Evolutionary conservation across 64 coral and sea anemone genomes (phyloP).

Genomic region (Acropora tenuis): DNA sequence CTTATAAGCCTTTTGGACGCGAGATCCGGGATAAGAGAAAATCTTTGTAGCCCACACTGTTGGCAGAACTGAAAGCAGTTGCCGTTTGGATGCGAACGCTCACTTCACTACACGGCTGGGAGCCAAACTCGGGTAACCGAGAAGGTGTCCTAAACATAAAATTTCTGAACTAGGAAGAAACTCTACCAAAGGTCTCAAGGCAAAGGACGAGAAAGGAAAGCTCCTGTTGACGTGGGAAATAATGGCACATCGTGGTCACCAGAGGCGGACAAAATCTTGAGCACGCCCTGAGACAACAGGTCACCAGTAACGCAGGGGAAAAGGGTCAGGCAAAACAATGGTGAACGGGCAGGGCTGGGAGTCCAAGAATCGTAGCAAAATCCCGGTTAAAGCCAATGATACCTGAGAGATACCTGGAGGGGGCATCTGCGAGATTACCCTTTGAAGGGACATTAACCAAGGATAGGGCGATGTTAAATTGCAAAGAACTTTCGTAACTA

Average conservation of each 20-base stretch:
- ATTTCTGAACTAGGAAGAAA: constrained; percentile 4
- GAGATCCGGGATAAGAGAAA: neutral
- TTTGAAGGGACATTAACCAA: constrained; percentile 48
- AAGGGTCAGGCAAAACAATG: constrained; percentile 39
- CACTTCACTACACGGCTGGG: constrained; percentile 37
- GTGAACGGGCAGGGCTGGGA: constrained; percentile 13
- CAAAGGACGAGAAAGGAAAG: constrained; percentile 33
- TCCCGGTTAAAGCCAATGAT: neutral
- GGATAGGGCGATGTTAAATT: constrained; percentile 24
- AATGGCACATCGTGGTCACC: constrained; percentile 25
- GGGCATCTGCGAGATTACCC: constrained; percentile 36
- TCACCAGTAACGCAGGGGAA: constrained; percentile 59
- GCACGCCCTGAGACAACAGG: constrained; percentile 50
- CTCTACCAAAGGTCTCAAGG: constrained; percentile 54
- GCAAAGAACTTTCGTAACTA: neutral
- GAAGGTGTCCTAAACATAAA: constrained; percentile 1
- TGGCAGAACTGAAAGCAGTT: constrained; percentile 40
- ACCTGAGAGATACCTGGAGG: constrained; percentile 38
- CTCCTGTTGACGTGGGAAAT: constrained; percentile 24
- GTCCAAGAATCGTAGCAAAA: constrained; percentile 26
- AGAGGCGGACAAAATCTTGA: constrained; percentile 22
- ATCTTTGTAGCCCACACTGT: constrained; percentile 40
- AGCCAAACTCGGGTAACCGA: constrained; percentile 57
- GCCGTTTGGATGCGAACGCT: constrained; percentile 68
- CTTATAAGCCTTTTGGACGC: neutral